Evolutionary conservation across 2,797 vertebrate species (phyloP).

Genomic region (Pyrocephalus nanus): DNA sequence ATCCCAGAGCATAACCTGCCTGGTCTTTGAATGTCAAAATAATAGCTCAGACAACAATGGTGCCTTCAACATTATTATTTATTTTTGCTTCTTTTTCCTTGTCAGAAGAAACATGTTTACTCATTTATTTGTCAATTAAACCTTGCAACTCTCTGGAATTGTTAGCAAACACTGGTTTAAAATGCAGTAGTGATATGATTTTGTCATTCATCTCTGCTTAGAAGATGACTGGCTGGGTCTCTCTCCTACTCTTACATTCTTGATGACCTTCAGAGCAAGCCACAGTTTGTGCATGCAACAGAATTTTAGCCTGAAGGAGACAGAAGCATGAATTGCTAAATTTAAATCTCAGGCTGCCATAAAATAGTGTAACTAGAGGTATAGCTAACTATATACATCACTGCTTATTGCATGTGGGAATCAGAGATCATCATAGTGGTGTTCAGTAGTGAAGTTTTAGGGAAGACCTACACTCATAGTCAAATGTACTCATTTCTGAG

Average conservation of each 20-base stretch:
- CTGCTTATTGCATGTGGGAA: background rate
- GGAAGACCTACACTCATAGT: background rate
- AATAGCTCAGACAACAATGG: background rate
- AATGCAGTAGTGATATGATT: background rate
- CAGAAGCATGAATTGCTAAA: background rate
- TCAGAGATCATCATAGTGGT: background rate
- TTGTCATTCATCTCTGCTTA: background rate
- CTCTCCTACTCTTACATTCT: background rate
- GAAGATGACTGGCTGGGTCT: background rate
- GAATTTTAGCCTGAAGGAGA: background rate
- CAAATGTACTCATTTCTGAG: background rate
- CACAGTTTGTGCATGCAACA: accelerated
- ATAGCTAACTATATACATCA: background rate
- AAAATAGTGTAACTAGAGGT: background rate
- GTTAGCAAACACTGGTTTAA: background rate
- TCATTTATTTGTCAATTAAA: background rate
- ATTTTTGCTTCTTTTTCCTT: background rate
- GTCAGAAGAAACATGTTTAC: background rate
- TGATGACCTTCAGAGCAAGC: background rate
- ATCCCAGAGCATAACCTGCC: background rate
- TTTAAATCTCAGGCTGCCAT: background rate
- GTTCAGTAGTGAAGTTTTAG: background rate
- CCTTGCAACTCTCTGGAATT: background rate
- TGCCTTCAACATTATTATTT: background rate
- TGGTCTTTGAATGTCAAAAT: background rate